Evolutionary conservation across 1,140 invertebrate species (phyloP).

Genomic region (Euura lappo): DNA sequence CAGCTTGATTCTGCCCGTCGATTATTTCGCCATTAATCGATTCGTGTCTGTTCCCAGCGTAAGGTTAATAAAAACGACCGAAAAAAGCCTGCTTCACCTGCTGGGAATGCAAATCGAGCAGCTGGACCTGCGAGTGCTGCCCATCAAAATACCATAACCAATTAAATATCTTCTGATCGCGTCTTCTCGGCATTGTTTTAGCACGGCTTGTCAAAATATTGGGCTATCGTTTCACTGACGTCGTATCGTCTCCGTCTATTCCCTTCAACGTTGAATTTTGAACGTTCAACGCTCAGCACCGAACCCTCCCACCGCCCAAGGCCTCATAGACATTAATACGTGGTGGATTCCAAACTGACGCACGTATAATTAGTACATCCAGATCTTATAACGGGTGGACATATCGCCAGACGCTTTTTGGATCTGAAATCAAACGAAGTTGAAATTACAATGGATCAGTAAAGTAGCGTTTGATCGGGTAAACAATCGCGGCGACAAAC

Average conservation of each 20-base stretch:
- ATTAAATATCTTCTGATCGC: too few relatives aligned
- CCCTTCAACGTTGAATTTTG: background rate
- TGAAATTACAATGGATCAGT: too few relatives aligned
- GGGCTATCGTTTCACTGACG: constrained; percentile 16
- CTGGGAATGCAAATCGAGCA: background rate
- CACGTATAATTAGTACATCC: constrained; percentile 30
- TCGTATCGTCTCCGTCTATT: background rate
- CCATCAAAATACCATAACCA: too few relatives aligned
- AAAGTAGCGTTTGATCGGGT: too few relatives aligned
- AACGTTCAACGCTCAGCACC: constrained; percentile 26
- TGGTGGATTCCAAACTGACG: constrained; percentile 28
- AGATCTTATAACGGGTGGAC: constrained; percentile 2
- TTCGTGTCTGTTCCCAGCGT: background rate
- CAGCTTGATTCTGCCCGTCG: background rate
- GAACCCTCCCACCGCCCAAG: constrained; percentile 32
- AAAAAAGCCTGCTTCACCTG: background rate
- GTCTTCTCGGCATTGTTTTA: constrained; percentile 29
- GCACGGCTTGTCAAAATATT: constrained; percentile 35
- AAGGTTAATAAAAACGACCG: too few relatives aligned
- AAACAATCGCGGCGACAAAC: too few relatives aligned
- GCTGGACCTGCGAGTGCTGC: background rate
- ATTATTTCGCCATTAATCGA: background rate
- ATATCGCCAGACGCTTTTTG: background rate
- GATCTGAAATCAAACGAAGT: too few relatives aligned
- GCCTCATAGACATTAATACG: constrained; percentile 25